Conservation (phyloP, 2,113 vertebrate species). For the Silurus glanis region DNA sequence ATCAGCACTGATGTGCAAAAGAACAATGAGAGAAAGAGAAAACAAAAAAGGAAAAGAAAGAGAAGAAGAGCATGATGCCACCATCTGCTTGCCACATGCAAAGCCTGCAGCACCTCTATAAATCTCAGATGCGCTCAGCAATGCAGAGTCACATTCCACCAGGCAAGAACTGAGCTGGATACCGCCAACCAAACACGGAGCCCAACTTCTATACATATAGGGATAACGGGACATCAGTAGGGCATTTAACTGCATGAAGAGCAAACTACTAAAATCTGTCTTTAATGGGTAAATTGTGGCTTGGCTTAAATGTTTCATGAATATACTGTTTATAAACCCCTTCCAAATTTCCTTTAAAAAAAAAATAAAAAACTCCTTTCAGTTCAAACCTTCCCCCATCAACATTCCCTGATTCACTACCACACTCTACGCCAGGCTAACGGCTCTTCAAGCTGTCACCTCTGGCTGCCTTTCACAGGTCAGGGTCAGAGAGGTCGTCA, state of each 20-base stretch:
- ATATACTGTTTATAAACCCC: background rate
- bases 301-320: slow-evolving; percentile 11
- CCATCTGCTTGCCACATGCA: slow-evolving; percentile 80
- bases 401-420: slow-evolving; percentile 1
- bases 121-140: slow-evolving; percentile 73
- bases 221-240: background rate
- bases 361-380: background rate
- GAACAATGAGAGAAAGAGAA: slow-evolving; percentile 50
- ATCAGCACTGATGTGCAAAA: slow-evolving; percentile 60
- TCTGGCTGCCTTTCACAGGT: slow-evolving; percentile 52
- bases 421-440: slow-evolving; percentile 12
- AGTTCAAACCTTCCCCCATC: background rate
- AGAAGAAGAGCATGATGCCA: slow-evolving; percentile 62
- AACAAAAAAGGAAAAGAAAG: slow-evolving; percentile 21
- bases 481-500: slow-evolving; percentile 61
- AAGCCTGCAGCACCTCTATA: slow-evolving; percentile 74
- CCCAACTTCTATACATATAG: slow-evolving; percentile 38
- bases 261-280: slow-evolving; percentile 7
- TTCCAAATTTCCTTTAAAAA: background rate
- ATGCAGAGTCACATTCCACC: slow-evolving; percentile 72
- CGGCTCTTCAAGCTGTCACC: slow-evolving; percentile 11
- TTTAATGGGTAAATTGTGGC: slow-evolving; percentile 16
- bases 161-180: slow-evolving; percentile 64
- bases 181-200: slow-evolving; percentile 58
- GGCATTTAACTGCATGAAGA: slow-evolving; percentile 4